These are phyloP conservation scores for Hoplostethus atlanticus DNA, from an alignment of 2,797 vertebrate species.

Conservation along the genomic window DNA sequence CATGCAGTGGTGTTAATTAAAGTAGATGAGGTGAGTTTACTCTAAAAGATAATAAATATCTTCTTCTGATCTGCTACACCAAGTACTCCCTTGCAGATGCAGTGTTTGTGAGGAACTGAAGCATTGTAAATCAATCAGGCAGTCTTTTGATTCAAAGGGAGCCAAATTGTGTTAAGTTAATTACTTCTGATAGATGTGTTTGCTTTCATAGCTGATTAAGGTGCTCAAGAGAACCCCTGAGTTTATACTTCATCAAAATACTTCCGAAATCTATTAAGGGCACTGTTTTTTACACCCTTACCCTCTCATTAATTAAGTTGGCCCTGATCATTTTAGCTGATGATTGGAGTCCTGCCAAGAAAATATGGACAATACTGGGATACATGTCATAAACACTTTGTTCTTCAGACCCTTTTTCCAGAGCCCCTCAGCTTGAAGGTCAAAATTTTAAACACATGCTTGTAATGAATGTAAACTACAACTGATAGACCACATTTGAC, in stretches of 20 bases:
- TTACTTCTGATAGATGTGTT: slow-evolving; percentile 83
- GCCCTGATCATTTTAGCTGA: slow-evolving; percentile 75
- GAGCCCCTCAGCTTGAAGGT: slow-evolving; percentile 50
- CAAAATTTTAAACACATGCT: slow-evolving; percentile 56
- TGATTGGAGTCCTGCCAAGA: slow-evolving; percentile 65
- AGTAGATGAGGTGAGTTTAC: slow-evolving; percentile 22
- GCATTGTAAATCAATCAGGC: slow-evolving; percentile 76
- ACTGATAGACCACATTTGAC: slow-evolving; percentile 35
- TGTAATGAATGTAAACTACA: slow-evolving; percentile 52
- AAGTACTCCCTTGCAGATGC: slow-evolving; percentile 53
- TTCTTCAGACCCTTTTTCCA: slow-evolving; percentile 42
- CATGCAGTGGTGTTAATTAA: slow-evolving; percentile 14
- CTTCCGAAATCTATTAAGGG: slow-evolving; percentile 80
- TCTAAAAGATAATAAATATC: slow-evolving; percentile 29
- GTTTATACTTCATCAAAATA: slow-evolving; percentile 82
- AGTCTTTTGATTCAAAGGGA: slow-evolving; percentile 78
- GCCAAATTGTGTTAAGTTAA: slow-evolving; percentile 80
- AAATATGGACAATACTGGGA: slow-evolving; percentile 57
- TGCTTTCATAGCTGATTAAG: slow-evolving; percentile 86
- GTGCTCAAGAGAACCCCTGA: slow-evolving; percentile 75
- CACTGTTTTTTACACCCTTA: slow-evolving; percentile 72
- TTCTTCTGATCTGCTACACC: slow-evolving; percentile 44
- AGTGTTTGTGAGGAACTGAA: slow-evolving; percentile 74
- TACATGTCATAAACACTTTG: slow-evolving; percentile 68
- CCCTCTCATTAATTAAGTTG: slow-evolving; percentile 77